A percentile compares a stretch with the other conserved stretches of the same genome.
Conservation (phyloP, 1,140 invertebrate species). For the Papilio polytes region DNA sequence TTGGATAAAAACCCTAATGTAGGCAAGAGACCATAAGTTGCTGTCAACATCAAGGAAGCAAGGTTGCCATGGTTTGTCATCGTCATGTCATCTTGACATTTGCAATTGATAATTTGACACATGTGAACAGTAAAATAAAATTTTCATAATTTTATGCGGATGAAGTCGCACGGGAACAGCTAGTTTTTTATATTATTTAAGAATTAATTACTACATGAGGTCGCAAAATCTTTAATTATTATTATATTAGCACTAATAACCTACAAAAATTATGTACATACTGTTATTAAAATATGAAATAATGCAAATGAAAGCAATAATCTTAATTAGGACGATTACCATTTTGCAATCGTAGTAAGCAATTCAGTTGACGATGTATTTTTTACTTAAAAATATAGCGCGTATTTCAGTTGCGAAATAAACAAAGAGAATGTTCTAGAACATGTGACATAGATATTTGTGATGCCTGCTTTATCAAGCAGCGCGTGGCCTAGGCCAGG, state of each 20-base stretch:
- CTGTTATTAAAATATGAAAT: neutral
- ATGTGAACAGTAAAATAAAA: too few species aligned
- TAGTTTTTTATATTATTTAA: too few species aligned
- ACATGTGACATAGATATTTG: constrained; percentile 31
- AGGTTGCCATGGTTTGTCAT: too few species aligned
- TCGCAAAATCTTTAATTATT: too few species aligned
- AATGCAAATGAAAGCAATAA: constrained; percentile 15
- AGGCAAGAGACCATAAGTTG: too few species aligned
- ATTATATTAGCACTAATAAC: neutral
- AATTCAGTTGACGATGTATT: constrained; percentile 11
- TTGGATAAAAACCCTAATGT: too few species aligned
- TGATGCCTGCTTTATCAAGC: constrained; percentile 29
- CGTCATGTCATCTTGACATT: too few species aligned
- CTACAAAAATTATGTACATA: neutral
- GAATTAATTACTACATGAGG: too few species aligned
- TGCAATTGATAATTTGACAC: too few species aligned
- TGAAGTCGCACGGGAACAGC: too few species aligned
- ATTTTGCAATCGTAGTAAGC: neutral
- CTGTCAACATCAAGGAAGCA: too few species aligned
- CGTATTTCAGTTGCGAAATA: constrained; percentile 17
- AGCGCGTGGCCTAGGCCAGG: neutral
- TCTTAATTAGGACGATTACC: constrained; percentile 22
- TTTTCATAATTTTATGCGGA: too few species aligned
- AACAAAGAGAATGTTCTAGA: neutral
- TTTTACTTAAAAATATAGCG: neutral